These are phyloP conservation scores for Rhombomys opimus DNA, from an alignment of 2,113 vertebrate species.

Conservation along the genomic window DNA sequence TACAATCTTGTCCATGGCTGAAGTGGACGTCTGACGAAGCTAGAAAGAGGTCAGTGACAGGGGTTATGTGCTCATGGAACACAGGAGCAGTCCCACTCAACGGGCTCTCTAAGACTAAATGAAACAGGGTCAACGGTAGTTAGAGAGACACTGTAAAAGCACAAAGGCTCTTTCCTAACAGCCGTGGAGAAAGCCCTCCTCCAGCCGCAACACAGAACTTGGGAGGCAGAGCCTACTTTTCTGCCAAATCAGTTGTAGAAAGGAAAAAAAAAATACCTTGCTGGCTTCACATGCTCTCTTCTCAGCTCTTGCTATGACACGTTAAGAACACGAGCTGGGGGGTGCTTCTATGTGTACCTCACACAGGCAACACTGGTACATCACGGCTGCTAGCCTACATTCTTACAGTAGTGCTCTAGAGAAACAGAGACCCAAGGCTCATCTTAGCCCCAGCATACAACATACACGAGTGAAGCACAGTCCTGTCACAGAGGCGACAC, in stretches of 20 bases:
- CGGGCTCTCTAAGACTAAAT: background rate
- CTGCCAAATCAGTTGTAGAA: background rate
- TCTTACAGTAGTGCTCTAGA: background rate
- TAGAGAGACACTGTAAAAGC: background rate
- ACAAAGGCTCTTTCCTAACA: background rate
- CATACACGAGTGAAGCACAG: background rate
- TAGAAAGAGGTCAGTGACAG: conserved; percentile 27
- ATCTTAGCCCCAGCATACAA: background rate
- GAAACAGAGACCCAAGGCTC: background rate
- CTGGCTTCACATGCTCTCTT: background rate
- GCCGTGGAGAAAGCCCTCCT: background rate
- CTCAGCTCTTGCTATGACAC: background rate
- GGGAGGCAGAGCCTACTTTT: background rate
- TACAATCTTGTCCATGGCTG: background rate
- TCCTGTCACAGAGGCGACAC: background rate
- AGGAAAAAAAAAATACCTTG: background rate
- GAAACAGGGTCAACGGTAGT: background rate
- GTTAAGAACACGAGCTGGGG: background rate
- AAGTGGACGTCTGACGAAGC: background rate
- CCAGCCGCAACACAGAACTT: background rate
- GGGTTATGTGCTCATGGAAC: background rate
- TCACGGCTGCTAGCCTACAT: background rate
- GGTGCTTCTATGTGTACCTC: background rate
- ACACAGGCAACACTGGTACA: background rate
- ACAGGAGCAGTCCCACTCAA: background rate